Conservation (phyloP, 2,797 vertebrate species). For the Phyllotis vaccarum region DNA sequence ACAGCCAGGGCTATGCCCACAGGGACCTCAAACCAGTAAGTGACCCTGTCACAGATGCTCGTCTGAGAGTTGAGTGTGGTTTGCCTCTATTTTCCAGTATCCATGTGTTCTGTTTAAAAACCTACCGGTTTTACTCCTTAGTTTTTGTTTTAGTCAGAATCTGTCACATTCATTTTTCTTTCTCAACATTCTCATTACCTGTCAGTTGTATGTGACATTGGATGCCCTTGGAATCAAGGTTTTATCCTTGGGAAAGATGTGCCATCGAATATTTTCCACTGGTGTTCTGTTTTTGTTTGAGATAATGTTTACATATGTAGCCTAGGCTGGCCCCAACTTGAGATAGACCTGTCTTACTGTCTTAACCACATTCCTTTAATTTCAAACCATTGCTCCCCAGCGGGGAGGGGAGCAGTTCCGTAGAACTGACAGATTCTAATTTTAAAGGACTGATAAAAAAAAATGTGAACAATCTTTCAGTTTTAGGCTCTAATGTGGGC, state of each 20-base stretch:
- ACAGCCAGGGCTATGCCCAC: slow-evolving; percentile 96
- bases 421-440: background rate
- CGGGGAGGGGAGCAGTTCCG: background rate
- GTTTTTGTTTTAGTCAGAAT: background rate
- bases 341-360: background rate
- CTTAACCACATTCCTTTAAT: background rate
- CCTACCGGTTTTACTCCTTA: background rate
- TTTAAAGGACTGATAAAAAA: slow-evolving; percentile 57
- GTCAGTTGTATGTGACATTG: background rate
- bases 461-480: background rate
- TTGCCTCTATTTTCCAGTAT: background rate
- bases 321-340: background rate
- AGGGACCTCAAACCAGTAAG: slow-evolving; percentile 97
- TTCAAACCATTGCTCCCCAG: slow-evolving; percentile 36
- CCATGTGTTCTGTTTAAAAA: background rate
- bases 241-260: slow-evolving; percentile 51
- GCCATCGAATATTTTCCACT: slow-evolving; percentile 44
- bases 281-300: background rate
- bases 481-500: background rate
- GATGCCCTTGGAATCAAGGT: slow-evolving; percentile 40
- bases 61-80: background rate
- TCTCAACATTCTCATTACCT: background rate
- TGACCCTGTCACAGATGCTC: background rate
- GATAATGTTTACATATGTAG: background rate
- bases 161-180: background rate